phyloP scores from a whole-genome alignment of 2,888 invertebrate genomes.

The Oligia fasciuncula region DNA sequence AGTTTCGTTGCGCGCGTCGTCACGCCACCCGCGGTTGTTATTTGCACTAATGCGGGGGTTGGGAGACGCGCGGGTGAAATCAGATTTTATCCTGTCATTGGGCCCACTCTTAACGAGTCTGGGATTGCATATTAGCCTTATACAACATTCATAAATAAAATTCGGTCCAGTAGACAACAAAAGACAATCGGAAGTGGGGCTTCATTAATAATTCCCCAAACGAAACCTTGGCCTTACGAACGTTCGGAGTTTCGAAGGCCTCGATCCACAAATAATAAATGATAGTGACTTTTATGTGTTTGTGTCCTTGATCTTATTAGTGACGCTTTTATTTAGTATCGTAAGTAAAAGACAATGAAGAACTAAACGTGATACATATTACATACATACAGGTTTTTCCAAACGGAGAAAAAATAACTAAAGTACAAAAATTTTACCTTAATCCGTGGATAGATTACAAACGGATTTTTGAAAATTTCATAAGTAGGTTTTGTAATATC shows the following conservation, averaged over 20 bases:
- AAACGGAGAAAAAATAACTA: neutral
- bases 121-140: neutral
- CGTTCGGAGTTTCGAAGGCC: neutral
- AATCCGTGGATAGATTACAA: neutral
- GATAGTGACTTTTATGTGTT: constrained; percentile 22
- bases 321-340: neutral
- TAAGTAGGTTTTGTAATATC: neutral
- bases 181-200: constrained; percentile 10
- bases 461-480: neutral
- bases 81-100: too few species aligned
- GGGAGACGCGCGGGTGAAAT: too few species aligned
- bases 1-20: too few species aligned
- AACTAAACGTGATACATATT: neutral
- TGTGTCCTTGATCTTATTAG: constrained; percentile 40
- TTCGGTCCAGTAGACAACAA: neutral
- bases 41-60: too few species aligned
- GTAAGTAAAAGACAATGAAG: neutral
- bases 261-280: constrained; percentile 45
- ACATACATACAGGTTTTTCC: neutral
- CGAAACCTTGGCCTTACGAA: constrained; percentile 39
- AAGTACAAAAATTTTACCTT: neutral
- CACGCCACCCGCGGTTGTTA: too few species aligned
- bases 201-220: constrained; percentile 26
- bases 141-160: neutral
- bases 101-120: too few species aligned